phyloP scores from a whole-genome alignment of 1,140 invertebrate species.

The Nasonia longicornis region DNA sequence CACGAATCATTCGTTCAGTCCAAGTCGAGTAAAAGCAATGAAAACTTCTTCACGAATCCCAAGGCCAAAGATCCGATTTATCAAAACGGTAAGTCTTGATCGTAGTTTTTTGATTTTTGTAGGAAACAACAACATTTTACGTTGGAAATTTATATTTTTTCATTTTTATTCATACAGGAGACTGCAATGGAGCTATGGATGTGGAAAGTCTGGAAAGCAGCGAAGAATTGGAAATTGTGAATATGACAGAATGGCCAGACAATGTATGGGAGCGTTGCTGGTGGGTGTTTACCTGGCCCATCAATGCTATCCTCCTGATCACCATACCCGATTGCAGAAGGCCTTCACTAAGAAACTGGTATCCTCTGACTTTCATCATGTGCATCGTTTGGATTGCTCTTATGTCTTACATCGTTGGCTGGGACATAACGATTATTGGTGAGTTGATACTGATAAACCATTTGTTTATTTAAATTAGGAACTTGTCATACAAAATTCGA shows the following conservation, averaged over 20 bases:
- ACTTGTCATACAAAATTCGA: background rate
- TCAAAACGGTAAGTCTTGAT: slow-evolving; percentile 39
- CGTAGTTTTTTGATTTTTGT: background rate
- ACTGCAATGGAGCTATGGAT: slow-evolving; percentile 48
- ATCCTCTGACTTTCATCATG: slow-evolving; percentile 75
- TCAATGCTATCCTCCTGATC: slow-evolving; percentile 76
- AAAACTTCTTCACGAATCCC: slow-evolving; percentile 48
- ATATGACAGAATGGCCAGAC: slow-evolving; percentile 73
- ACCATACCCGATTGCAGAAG: slow-evolving; percentile 84
- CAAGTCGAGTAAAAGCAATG: slow-evolving; percentile 41
- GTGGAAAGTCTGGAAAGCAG: slow-evolving; percentile 52
- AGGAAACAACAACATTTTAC: background rate
- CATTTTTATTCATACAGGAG: slow-evolving; percentile 43
- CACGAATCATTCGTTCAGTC: slow-evolving; percentile 49
- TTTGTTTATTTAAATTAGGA: background rate
- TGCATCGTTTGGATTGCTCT: slow-evolving; percentile 77
- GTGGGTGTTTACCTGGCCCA: slow-evolving; percentile 82
- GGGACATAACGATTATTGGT: slow-evolving; percentile 81
- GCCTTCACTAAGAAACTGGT: slow-evolving; percentile 67
- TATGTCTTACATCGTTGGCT: slow-evolving; percentile 77
- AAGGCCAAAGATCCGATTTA: slow-evolving; percentile 49
- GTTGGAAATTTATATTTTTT: background rate
- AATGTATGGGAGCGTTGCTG: slow-evolving; percentile 69
- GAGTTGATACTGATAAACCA: slow-evolving; percentile 44
- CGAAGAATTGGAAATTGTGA: slow-evolving; percentile 64